A percentile compares a stretch with the other conserved stretches of the same genome.
These are phyloP conservation scores for Nettapus auritus DNA, from an alignment of 2,113 vertebrate species.

Conservation along the genomic window DNA sequence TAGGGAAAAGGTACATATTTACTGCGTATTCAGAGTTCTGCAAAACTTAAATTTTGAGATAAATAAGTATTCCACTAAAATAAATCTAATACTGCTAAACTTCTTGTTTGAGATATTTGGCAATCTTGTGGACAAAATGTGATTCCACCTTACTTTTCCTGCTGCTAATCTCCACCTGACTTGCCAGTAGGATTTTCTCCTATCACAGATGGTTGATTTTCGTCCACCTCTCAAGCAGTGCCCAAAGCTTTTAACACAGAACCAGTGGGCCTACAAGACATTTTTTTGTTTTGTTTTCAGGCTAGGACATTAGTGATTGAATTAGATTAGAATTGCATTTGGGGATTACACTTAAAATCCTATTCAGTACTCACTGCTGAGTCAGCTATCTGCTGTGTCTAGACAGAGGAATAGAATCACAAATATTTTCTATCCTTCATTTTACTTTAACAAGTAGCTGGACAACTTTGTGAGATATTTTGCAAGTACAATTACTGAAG, in stretches of 20 bases:
- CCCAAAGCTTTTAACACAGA: background rate
- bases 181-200: background rate
- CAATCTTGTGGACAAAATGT: background rate
- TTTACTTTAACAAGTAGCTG: background rate
- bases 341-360: conserved; percentile 3
- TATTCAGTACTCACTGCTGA: background rate
- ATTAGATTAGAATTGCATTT: too few species aligned
- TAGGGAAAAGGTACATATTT: background rate
- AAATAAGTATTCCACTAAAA: background rate
- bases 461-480: background rate
- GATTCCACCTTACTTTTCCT: background rate
- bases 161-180: background rate
- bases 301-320: background rate
- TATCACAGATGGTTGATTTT: background rate
- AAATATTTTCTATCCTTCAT: background rate
- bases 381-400: background rate
- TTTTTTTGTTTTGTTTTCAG: background rate
- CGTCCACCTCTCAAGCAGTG: background rate
- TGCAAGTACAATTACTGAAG: background rate
- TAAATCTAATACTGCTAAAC: background rate
- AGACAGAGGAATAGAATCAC: background rate
- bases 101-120: background rate
- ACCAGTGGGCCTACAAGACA: background rate
- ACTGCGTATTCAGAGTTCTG: background rate
- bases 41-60: background rate